phyloP scores from a whole-genome alignment of 2,113 vertebrate species.

The Cnemophilus loriae region DNA sequence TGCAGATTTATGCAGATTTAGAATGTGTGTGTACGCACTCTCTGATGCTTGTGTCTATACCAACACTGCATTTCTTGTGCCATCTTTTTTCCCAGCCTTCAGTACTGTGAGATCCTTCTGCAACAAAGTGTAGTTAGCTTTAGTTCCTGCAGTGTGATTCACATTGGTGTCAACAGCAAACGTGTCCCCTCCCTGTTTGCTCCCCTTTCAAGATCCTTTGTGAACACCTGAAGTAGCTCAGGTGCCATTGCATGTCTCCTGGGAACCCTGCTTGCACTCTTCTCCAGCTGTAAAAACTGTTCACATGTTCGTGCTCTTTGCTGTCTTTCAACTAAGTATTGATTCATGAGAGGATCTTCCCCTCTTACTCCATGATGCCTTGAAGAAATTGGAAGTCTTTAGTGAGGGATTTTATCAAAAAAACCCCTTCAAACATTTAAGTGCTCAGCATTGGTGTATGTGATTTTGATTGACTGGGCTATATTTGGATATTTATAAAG shows the following conservation, averaged over 20 bases:
- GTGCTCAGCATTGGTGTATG: neutral
- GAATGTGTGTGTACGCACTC: neutral
- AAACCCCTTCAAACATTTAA: neutral
- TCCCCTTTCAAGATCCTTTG: neutral
- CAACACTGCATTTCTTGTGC: neutral
- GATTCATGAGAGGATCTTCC: neutral
- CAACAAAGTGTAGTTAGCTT: neutral
- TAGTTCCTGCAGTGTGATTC: neutral
- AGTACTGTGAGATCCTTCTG: neutral
- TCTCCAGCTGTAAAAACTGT: neutral
- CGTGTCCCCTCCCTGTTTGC: accelerated
- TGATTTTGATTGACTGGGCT: neutral
- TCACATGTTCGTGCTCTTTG: neutral
- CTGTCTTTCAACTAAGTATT: neutral
- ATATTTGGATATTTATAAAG: neutral
- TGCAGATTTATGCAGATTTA: neutral
- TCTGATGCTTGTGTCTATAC: neutral
- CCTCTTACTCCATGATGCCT: neutral
- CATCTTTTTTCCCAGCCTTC: neutral
- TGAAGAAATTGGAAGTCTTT: neutral
- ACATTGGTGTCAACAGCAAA: neutral
- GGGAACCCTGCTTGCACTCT: neutral
- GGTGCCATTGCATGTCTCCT: neutral
- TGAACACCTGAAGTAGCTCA: neutral
- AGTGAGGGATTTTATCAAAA: neutral